These are phyloP conservation scores for Orientallactaga sibirica DNA, from an alignment of 2,797 vertebrate genomes.

Conservation along the genomic window DNA sequence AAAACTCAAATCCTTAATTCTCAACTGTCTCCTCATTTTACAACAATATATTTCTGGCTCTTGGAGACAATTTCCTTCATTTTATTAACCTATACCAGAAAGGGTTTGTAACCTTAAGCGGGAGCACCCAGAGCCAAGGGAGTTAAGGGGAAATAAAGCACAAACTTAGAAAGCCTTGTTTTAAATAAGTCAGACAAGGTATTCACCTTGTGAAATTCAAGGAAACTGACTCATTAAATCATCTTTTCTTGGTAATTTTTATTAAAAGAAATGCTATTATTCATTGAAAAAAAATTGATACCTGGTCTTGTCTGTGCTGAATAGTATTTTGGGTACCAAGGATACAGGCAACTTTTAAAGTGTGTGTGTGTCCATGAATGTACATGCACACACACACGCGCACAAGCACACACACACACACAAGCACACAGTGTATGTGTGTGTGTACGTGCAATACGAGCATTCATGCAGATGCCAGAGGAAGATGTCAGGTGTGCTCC, in stretches of 20 bases:
- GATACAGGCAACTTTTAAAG: not conserved
- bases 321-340: not conserved
- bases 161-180: slow-evolving; percentile 22
- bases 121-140: slow-evolving; percentile 63
- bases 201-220: slow-evolving; percentile 64
- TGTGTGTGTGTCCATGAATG: too few relatives aligned
- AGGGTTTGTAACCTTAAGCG: slow-evolving; percentile 44
- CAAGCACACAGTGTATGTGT: too few relatives aligned
- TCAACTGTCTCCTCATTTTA: slow-evolving; percentile 83
- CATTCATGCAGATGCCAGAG: too few relatives aligned
- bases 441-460: too few relatives aligned
- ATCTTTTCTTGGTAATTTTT: slow-evolving; percentile 39
- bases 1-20: slow-evolving; percentile 84
- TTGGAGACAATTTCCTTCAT: slow-evolving; percentile 80
- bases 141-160: slow-evolving; percentile 66
- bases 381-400: too few relatives aligned
- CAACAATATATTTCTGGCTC: slow-evolving; percentile 76
- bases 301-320: not conserved
- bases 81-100: slow-evolving; percentile 80
- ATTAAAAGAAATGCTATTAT: not conserved
- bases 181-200: slow-evolving; percentile 41
- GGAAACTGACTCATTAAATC: slow-evolving; percentile 70
- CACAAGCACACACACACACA: too few relatives aligned
- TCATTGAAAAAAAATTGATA: not conserved
- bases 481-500: too few relatives aligned